Conservation (phyloP, 2,888 invertebrate genomes). For the Drosophila barbarae region DNA sequence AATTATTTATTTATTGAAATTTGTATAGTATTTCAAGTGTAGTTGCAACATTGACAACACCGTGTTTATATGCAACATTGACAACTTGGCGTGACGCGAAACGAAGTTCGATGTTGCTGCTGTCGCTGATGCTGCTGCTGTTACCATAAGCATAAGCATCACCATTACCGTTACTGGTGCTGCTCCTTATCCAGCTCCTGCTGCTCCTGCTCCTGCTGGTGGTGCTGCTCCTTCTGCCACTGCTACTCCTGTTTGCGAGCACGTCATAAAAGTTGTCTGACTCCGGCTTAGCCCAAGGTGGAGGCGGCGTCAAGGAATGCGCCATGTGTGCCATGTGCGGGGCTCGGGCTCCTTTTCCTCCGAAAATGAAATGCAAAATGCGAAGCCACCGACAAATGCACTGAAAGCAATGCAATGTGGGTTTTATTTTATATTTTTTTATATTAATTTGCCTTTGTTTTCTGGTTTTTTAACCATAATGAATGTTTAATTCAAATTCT, state of each 20-base stretch:
- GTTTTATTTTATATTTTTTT: too few species aligned
- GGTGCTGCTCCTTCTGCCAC: background rate
- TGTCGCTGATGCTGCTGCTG: slow-evolving; percentile 30
- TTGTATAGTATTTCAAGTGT: background rate
- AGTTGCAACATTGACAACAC: slow-evolving; percentile 51
- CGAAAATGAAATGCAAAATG: slow-evolving; percentile 47
- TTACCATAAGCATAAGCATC: slow-evolving; percentile 42
- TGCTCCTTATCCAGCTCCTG: background rate
- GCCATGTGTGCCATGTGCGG: slow-evolving; percentile 31
- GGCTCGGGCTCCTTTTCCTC: slow-evolving; percentile 1
- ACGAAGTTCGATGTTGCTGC: slow-evolving; percentile 36
- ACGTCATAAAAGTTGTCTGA: slow-evolving; percentile 67
- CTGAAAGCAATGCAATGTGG: slow-evolving; percentile 20
- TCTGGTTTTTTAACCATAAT: too few species aligned
- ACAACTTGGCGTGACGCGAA: slow-evolving; percentile 65
- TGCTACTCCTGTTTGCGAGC: slow-evolving; percentile 33
- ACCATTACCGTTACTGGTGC: slow-evolving; percentile 53
- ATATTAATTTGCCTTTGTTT: too few species aligned
- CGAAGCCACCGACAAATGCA: slow-evolving; percentile 33
- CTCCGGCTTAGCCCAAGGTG: slow-evolving; percentile 27
- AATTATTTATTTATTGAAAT: background rate
- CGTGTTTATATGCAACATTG: slow-evolving; percentile 71
- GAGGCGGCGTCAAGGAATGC: slow-evolving; percentile 25
- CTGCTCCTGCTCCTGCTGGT: background rate
- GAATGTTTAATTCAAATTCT: background rate